phyloP scores from a whole-genome alignment of 2,888 invertebrate species.

The Pilophorus perplexus region DNA sequence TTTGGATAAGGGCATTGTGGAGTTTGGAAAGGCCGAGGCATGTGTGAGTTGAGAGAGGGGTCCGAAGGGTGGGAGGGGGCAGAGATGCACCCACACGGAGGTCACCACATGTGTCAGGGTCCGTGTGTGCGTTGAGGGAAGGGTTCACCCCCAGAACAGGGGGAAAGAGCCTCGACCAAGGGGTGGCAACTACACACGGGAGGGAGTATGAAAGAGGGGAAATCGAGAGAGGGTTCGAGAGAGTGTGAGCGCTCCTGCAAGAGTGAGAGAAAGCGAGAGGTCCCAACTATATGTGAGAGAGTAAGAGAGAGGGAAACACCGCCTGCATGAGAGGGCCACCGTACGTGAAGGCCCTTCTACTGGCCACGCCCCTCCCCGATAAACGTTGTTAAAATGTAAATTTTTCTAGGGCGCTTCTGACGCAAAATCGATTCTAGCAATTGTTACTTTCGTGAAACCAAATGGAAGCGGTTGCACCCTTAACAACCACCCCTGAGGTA shows the following conservation, averaged over 20 bases:
- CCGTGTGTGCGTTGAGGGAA: too few species aligned
- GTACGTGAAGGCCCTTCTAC: constrained; percentile 40
- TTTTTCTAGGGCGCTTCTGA: constrained; percentile 41
- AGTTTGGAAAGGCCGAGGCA: constrained; percentile 38
- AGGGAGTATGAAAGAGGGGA: constrained; percentile 12
- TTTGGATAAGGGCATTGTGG: constrained; percentile 42
- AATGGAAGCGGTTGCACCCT: constrained; percentile 32
- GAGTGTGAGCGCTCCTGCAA: constrained; percentile 16
- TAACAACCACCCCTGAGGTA: constrained; percentile 11
- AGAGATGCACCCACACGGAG: too few species aligned
- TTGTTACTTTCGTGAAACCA: constrained; percentile 37
- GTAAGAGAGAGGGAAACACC: constrained; percentile 17
- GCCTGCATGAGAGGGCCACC: too few species aligned
- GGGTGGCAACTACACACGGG: too few species aligned
- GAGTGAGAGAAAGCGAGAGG: neutral
- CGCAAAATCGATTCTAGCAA: constrained; percentile 42
- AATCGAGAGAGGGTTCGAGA: constrained; percentile 38
- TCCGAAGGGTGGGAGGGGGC: neutral
- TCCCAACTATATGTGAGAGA: constrained; percentile 17
- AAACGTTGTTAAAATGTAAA: constrained; percentile 42
- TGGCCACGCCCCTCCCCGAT: constrained; percentile 38
- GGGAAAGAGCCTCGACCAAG: too few species aligned
- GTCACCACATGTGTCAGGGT: too few species aligned
- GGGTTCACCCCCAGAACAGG: too few species aligned
- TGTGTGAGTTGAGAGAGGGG: constrained; percentile 1